Conservation (phyloP, 1,140 invertebrate genomes). For the Drosophila trapezifrons region DNA sequence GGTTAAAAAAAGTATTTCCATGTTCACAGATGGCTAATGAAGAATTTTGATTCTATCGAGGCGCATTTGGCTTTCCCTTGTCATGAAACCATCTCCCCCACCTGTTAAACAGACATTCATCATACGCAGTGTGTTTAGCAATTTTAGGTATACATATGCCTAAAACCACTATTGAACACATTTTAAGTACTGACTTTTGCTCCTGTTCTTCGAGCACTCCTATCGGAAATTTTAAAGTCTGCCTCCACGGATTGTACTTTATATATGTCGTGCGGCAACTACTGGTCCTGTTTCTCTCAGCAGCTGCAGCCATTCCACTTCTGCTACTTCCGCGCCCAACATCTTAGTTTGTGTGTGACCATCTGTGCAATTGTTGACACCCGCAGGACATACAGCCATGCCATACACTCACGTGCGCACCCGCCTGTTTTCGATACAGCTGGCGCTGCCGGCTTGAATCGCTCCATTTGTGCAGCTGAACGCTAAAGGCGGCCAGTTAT, state of each 20-base stretch:
- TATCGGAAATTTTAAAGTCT: conserved; percentile 59
- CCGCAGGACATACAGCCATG: conserved; percentile 46
- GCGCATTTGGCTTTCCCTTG: background rate
- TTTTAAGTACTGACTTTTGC: conserved; percentile 38
- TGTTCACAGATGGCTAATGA: background rate
- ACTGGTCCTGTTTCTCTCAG: conserved; percentile 53
- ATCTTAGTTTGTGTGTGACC: conserved; percentile 60
- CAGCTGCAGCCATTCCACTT: conserved; percentile 57
- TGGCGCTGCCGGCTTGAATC: conserved; percentile 55
- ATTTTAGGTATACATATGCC: conserved; percentile 29
- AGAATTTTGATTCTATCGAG: background rate
- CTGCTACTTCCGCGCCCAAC: conserved; percentile 30
- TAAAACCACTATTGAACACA: conserved; percentile 28
- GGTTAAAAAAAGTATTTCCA: background rate
- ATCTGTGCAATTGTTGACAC: conserved; percentile 79
- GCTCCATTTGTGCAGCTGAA: conserved; percentile 69
- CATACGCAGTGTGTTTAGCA: conserved; percentile 55
- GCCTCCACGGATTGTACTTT: conserved; percentile 25
- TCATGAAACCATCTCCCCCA: background rate
- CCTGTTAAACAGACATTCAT: conserved; percentile 62
- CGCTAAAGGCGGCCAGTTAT: conserved; percentile 40
- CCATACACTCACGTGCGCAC: conserved; percentile 28
- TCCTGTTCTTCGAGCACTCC: background rate
- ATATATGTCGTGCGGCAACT: conserved; percentile 47
- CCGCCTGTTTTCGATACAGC: conserved; percentile 27